A percentile compares a stretch with the other conserved stretches of the same genome.
Conservation (phyloP, 2,888 invertebrate species). For the Spodoptera littoralis region DNA sequence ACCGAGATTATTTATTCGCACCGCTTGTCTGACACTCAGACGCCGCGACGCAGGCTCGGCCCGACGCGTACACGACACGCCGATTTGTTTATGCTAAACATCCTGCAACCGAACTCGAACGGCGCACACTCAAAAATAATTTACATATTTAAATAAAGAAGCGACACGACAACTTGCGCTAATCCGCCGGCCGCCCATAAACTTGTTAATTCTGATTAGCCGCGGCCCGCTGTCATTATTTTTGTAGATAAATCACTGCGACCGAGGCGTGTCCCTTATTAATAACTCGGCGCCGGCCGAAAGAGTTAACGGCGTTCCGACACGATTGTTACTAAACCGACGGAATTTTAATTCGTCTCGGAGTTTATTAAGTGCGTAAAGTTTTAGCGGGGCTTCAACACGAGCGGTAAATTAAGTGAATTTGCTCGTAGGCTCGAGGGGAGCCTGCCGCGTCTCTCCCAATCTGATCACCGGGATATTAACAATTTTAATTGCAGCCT, state of each 20-base stretch:
- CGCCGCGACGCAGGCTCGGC: constrained; percentile 20
- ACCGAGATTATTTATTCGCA: constrained; percentile 79
- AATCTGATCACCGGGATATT: constrained; percentile 77
- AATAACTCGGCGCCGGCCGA: constrained; percentile 75
- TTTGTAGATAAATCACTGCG: constrained; percentile 77
- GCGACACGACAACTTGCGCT: constrained; percentile 68
- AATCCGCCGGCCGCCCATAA: constrained; percentile 64
- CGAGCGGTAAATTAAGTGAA: constrained; percentile 84
- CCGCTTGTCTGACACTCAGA: constrained; percentile 71
- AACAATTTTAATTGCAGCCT: constrained; percentile 71
- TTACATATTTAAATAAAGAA: constrained; percentile 80
- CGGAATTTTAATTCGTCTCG: constrained; percentile 86
- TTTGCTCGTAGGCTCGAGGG: constrained; percentile 75
- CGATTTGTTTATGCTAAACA: constrained; percentile 84
- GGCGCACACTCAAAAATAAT: constrained; percentile 78
- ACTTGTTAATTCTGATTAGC: constrained; percentile 78
- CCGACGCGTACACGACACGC: constrained; percentile 38
- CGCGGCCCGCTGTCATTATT: constrained; percentile 67
- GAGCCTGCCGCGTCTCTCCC: constrained; percentile 64
- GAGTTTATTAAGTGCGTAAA: constrained; percentile 88
- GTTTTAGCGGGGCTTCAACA: constrained; percentile 80
- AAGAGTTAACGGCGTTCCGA: constrained; percentile 83
- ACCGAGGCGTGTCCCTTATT: constrained; percentile 78
- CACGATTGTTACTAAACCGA: constrained; percentile 85
- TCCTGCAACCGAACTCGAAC: constrained; percentile 74